phyloP scores from a whole-genome alignment of 2,888 invertebrate genomes.

The Nemotelus pantherinus region DNA sequence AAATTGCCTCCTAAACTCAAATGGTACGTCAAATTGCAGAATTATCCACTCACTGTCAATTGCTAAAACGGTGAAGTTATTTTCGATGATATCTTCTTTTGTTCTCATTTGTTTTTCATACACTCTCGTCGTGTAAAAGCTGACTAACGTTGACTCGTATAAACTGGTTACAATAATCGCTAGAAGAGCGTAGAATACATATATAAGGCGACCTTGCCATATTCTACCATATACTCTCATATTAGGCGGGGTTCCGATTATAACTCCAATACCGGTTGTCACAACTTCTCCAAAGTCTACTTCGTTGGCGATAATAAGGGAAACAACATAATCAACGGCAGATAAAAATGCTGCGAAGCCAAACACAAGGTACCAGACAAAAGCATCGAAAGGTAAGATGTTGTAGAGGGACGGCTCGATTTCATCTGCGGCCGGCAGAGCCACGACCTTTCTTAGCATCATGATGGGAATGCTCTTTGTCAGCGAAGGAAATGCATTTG shows the following conservation, averaged over 20 bases:
- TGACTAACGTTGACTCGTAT: slow-evolving; percentile 7
- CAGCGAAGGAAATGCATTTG: neutral
- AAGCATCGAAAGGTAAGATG: slow-evolving; percentile 1
- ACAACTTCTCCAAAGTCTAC: neutral
- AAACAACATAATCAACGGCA: neutral
- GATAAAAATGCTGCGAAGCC: neutral
- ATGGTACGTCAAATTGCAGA: neutral
- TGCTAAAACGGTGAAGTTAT: slow-evolving; percentile 6
- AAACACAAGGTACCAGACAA: neutral
- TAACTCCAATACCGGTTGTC: neutral
- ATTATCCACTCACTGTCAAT: neutral
- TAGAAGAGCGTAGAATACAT: neutral
- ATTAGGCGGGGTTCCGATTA: neutral
- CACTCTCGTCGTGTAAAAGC: slow-evolving; percentile 17
- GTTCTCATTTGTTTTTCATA: slow-evolving; percentile 13
- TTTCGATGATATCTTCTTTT: neutral
- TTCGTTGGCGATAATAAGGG: too few species aligned
- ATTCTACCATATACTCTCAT: neutral
- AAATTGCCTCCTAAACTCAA: neutral
- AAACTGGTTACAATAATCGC: slow-evolving; percentile 9
- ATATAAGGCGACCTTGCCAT: slow-evolving; percentile 1
- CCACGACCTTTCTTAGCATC: neutral
- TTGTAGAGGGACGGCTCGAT: neutral
- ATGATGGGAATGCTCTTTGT: neutral
- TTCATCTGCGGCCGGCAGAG: neutral